Evolutionary conservation across 2,888 invertebrate species (phyloP), one percentile per base, ranked within the genome.

Genomic region (Petrolisthes cinctipes): DNA sequence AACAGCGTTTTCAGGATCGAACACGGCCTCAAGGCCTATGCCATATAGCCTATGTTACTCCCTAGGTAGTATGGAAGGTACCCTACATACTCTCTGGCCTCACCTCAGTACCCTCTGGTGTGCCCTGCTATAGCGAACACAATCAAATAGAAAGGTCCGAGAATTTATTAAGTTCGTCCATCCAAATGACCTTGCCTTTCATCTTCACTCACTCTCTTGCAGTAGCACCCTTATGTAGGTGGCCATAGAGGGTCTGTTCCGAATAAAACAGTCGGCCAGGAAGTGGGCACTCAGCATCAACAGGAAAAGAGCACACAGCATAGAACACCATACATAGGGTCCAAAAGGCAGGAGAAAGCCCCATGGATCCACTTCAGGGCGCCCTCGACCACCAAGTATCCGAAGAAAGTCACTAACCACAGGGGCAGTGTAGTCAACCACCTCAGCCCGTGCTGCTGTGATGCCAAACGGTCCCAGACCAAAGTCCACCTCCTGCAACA

Each of bases 391-490:
- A 11, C 71, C 71, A 20, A 71, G 6, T 14, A 71, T 71, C 71
- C 71, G 14, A 6, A n/a, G 17, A n/a, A n/a, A 71, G 71, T 71
- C 71, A n/a, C 14, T 71, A 1, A 71, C n/a, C 17, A 71, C 20
- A 6, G 71, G 71, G 71, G 6, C 17, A n/a, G 17, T 71, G 71
- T 71, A 71, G 71, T 71, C 71, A 4, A 71, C 20, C n/a, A 71
- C 6, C 71, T 71, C n/a, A 6, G 71, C n/a, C 71, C 71, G 71
- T 20, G 6, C 11, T 6, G 11, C 20, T 14, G 71, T n/a, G 17
- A 71, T n/a, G 71, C 17, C 71, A 71, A 71, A 71, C n/a, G 71
- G 71, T n/a, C 71, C 71, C 20, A 71, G 20, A 6, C 71, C 71
- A 14, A 71, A 71, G 71, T 71, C n/a, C 0, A n/a, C 71, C 11